A percentile compares a stretch with the other conserved stretches of the same genome.
Evolutionary conservation across 1,140 invertebrate genomes (phyloP).

Genomic region (Saxidomus purpurata): DNA sequence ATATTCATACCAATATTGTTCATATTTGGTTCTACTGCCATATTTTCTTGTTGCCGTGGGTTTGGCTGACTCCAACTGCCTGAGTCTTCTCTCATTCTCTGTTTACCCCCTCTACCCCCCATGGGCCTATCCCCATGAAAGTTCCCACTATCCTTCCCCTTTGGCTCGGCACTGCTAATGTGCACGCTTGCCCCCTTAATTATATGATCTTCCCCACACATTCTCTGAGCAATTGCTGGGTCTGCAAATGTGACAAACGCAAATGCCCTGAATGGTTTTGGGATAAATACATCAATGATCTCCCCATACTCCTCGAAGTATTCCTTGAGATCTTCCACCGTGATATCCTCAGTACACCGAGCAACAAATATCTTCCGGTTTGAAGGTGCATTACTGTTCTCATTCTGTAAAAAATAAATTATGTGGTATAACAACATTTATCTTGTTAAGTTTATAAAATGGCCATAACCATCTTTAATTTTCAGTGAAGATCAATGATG

Average conservation of each 20-base stretch:
- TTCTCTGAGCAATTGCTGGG: constrained; percentile 92
- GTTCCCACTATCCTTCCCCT: constrained; percentile 83
- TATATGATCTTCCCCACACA: constrained; percentile 98
- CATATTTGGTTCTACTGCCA: constrained; percentile 44
- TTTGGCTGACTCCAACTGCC: background rate
- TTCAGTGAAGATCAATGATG: too few species aligned
- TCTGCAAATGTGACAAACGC: constrained; percentile 86
- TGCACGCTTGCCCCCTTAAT: constrained; percentile 97
- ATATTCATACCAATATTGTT: constrained; percentile 67
- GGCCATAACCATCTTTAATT: too few species aligned
- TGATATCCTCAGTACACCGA: constrained; percentile 83
- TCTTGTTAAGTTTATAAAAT: too few species aligned
- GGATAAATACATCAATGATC: constrained; percentile 86
- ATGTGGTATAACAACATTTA: too few species aligned
- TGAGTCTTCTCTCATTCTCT: background rate
- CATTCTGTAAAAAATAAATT: constrained; percentile 51
- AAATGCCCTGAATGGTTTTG: constrained; percentile 86
- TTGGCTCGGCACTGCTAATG: constrained; percentile 97
- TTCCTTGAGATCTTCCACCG: constrained; percentile 81
- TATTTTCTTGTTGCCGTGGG: constrained; percentile 2
- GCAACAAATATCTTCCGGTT: constrained; percentile 85
- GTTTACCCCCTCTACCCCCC: constrained; percentile 46
- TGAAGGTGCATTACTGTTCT: constrained; percentile 38
- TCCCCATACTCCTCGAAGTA: constrained; percentile 85
- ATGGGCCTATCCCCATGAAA: background rate